These are phyloP conservation scores for Calonectris borealis DNA, from an alignment of 2,113 vertebrate genomes.

Conservation along the genomic window DNA sequence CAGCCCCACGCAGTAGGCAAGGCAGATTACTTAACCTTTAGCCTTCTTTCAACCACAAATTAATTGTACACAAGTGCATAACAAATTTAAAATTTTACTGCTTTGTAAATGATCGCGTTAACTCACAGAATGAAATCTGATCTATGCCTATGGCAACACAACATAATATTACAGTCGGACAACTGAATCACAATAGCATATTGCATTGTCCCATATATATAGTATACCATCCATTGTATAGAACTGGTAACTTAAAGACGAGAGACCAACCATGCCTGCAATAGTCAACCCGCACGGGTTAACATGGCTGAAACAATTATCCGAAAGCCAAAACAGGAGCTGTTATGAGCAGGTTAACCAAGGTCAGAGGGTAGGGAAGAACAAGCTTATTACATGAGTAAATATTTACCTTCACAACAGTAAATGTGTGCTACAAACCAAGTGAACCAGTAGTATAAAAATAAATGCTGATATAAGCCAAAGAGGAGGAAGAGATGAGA, in stretches of 20 bases:
- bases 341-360: background rate
- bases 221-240: accelerated
- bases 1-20: background rate
- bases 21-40: background rate
- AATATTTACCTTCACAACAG: constrained; percentile 48
- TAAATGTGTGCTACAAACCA: constrained; percentile 1
- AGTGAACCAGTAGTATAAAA: background rate
- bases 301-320: background rate
- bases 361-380: constrained; percentile 23
- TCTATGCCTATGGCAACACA: background rate
- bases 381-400: constrained; percentile 2
- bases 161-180: too few relatives aligned
- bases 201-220: accelerated
- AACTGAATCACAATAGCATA: background rate
- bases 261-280: too few relatives aligned
- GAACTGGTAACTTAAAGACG: background rate
- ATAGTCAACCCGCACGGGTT: background rate
- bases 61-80: background rate
- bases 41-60: background rate
- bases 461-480: constrained; percentile 24
- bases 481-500: constrained; percentile 8
- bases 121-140: background rate
- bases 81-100: background rate
- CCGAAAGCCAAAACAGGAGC: background rate
- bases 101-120: background rate